Conservation (phyloP, 1,140 invertebrate genomes). For the Eumeta japonica region DNA sequence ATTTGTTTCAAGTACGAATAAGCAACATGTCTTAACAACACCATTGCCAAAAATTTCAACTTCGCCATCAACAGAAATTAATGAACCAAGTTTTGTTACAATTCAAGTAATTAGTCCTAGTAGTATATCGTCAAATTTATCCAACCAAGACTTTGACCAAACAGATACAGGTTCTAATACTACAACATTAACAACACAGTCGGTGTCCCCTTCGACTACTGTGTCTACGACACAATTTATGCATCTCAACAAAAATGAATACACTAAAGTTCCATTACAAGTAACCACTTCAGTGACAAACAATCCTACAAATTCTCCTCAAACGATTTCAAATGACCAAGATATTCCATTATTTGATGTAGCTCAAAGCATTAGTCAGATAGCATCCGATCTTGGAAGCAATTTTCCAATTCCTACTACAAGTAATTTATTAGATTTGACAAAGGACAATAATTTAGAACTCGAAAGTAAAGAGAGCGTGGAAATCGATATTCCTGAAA, state of each 20-base stretch:
- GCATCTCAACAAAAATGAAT: too few species aligned
- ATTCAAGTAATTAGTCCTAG: too few species aligned
- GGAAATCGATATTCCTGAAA: conserved; percentile 40
- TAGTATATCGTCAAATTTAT: too few species aligned
- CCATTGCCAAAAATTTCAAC: conserved; percentile 10
- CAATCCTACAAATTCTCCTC: too few species aligned
- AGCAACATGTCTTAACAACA: too few species aligned
- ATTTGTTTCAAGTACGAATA: too few species aligned
- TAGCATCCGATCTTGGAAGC: conserved; percentile 42
- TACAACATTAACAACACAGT: conserved; percentile 45
- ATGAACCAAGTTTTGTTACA: too few species aligned
- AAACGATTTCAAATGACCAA: too few species aligned
- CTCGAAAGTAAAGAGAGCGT: conserved; percentile 47
- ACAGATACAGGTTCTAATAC: conserved; percentile 30
- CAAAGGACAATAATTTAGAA: conserved; percentile 21
- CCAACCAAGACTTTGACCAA: too few species aligned
- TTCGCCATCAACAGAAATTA: too few species aligned
- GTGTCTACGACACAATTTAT: conserved; percentile 33
- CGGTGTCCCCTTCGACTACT: conserved; percentile 36
- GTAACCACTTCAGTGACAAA: too few species aligned
- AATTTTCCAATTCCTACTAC: conserved; percentile 33
- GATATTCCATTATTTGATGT: conserved; percentile 39
- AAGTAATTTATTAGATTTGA: conserved; percentile 28
- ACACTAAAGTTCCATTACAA: too few species aligned
- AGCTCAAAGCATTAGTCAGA: conserved; percentile 49